Base-by-base conservation (phyloP, 2,888 invertebrate species). In the Ormyrus rosae region DNA sequence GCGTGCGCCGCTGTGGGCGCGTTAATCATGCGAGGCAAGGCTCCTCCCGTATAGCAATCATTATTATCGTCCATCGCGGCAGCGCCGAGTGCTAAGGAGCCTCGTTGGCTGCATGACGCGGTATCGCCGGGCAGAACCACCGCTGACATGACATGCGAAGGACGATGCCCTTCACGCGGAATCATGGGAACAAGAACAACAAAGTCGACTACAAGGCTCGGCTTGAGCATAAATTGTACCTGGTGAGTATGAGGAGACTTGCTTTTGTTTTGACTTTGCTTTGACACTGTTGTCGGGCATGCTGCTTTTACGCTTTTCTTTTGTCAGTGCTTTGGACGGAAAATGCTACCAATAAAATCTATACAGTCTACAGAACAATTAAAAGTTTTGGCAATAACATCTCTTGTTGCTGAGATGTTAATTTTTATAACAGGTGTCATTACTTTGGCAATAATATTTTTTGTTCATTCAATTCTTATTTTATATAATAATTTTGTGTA, bases 171-270 rank as follows among this genome's bases (percentile, higher is more conserved):
- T 85, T 89, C 84, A 83, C 86, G 76, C 86, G 85, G 82, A 89
- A 87, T 81, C 84, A 87, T 84, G 88, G 85, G 84, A 88, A 86
- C 84, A 90, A 88, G 86, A 88, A 58, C 61, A 53, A 87, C 87
- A 88, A 89, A 83, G 85, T 90, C 84, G 92, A 93, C 85, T 93
- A 93, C 87, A 93, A 93, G 90, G 91, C 93, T 58, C 92, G 92
- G 85, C 89, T 94, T 67, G 93, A 94, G 86, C 92, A 93, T 87
- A 93, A 93, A 89, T 88, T 93, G 82, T 93, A 93, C 86, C 88
- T 93, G 91, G 93, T 93, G 90, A 87, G 90, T 6, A 58, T 19
- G 8, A 11, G 6, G 13, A 11, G 34, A 9, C 11, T 9, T 6
- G 8, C 19, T 19, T 19, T 19, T 19, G 19, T 19, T 19, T 19